These are phyloP conservation scores for Malacoraja senta DNA, from an alignment of 2,797 vertebrate genomes.

Conservation along the genomic window DNA sequence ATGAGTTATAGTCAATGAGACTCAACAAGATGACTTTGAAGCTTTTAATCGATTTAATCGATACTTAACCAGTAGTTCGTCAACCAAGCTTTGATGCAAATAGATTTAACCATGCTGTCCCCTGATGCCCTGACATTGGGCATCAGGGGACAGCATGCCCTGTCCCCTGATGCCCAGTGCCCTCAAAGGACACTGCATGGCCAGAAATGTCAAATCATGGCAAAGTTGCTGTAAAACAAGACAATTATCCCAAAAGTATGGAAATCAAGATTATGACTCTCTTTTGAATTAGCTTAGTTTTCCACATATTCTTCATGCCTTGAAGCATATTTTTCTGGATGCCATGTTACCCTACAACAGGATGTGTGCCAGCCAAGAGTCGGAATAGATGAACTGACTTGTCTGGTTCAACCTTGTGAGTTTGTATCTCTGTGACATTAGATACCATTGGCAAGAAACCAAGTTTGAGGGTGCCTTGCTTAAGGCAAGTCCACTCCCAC, in stretches of 20 bases:
- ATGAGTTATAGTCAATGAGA: no score
- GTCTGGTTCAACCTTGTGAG: no score
- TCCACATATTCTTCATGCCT: background rate
- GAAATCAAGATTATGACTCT: background rate
- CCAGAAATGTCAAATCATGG: background rate
- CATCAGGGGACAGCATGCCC: no score
- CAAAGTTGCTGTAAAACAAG: no score
- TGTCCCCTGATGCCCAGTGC: background rate
- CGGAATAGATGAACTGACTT: background rate
- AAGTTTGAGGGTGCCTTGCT: background rate
- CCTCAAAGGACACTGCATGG: background rate
- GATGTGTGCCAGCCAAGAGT: background rate
- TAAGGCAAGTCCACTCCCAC: background rate
- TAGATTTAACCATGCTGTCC: no score
- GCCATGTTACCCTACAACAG: no score
- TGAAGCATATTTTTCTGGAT: background rate
- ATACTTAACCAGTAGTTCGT: no score
- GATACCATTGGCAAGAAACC: background rate
- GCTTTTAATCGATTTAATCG: no score
- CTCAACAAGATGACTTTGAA: no score
- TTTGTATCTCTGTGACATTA: background rate
- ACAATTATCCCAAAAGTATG: background rate
- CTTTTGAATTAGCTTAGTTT: background rate
- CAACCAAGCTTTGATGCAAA: no score
- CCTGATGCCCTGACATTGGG: background rate